Evolutionary conservation across 2,797 vertebrate genomes (phyloP), one percentile per base, ranked within the genome.

Genomic region (Anguilla anguilla): DNA sequence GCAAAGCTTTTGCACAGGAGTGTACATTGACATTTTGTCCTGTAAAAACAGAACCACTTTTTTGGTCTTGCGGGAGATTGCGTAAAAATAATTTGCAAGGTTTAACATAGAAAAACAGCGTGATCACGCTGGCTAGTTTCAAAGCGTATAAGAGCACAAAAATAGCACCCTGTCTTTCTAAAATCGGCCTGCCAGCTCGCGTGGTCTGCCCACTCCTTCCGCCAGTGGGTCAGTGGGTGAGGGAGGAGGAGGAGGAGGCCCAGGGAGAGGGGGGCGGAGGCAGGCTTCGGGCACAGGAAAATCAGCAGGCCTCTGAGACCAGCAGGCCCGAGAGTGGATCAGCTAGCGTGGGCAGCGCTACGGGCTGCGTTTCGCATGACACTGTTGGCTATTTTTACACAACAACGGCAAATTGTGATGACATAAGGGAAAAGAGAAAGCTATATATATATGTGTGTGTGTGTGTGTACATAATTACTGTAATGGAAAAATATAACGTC

Each of bases 161-260:
- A 96, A 96, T 96, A 96, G 94, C 93, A 93, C 92, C 92, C 91
- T 92, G 89, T 88, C 64, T 91, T 92, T 93, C 95, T 96, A 96
- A 96, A 96, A 96, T 94, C 92, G 92, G 94, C 91, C 91, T 94
- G 94, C 93, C 64, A 43, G 83, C 89, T 82, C 91, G 89, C 88
- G 94, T 92, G 94, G 92, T 88, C 93, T 85, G 92, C 94, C 94
- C 92, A 95, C 95, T 91, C 94, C 96, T 96, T 96, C 95, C 95
- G 94, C 95, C 95, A 96, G 94, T 96, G 95, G 96, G 95, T 96
- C 96, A 96, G 95, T 96, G 95, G 95, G 95, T 95, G 94, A 95
- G 93, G 88, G 93, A 92, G 92, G 91, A 91, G 89, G 39, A 90
- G 89, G 72, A 86, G 90, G 43, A 1, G 81, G 86, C 92, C 92